phyloP scores from a whole-genome alignment of 1,140 invertebrate species.

The Lerema accius region DNA sequence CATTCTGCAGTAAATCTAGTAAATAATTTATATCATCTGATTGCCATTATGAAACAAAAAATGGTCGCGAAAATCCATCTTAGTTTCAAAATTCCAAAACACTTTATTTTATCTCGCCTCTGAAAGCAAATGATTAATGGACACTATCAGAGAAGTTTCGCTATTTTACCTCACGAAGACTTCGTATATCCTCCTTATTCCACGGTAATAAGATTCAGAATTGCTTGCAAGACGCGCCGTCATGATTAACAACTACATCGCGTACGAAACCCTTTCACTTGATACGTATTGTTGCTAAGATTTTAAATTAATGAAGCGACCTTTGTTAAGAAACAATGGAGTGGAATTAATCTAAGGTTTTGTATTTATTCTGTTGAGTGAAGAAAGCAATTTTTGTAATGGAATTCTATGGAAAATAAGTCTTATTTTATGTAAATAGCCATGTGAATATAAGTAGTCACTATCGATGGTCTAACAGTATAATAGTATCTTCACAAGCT shows the following conservation, averaged over 20 bases:
- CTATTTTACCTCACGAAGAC: conserved; percentile 10
- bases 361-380: conserved; percentile 20
- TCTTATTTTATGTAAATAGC: too few relatives aligned
- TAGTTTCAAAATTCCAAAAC: conserved; percentile 31
- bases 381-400: conserved; percentile 2
- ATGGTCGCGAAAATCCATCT: conserved; percentile 26
- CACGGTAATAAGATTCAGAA: background rate
- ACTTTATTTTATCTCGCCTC: conserved; percentile 32
- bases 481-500: too few relatives aligned
- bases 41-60: background rate
- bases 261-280: conserved; percentile 27
- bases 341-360: conserved; percentile 28
- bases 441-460: too few relatives aligned
- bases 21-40: too few relatives aligned
- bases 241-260: conserved; percentile 1
- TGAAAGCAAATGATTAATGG: conserved; percentile 33
- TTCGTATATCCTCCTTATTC: background rate
- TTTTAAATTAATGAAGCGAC: conserved; percentile 33
- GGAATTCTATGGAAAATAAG: background rate
- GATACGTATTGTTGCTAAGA: conserved; percentile 34
- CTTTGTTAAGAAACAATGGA: conserved; percentile 29
- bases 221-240: conserved; percentile 3
- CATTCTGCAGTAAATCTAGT: too few relatives aligned
- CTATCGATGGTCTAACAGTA: too few relatives aligned
- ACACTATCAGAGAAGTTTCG: conserved; percentile 23